These are phyloP conservation scores for Mechanitis mazaeus DNA, from an alignment of 2,888 invertebrate genomes.

Conservation along the genomic window DNA sequence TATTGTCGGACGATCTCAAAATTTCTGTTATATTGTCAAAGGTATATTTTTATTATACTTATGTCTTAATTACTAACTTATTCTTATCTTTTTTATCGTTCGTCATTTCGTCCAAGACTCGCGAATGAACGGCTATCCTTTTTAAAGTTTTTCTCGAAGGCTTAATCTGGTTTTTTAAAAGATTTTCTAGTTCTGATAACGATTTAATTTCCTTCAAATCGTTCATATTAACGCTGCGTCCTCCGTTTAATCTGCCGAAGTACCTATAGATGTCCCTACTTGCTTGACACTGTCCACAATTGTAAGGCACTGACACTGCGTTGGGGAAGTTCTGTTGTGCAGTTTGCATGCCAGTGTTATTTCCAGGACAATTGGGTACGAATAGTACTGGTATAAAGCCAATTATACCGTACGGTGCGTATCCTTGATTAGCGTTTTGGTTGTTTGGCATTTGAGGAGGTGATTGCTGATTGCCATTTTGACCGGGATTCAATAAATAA, in stretches of 20 bases:
- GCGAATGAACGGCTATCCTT: slow-evolving; percentile 53
- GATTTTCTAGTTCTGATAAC: slow-evolving; percentile 53
- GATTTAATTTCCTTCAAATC: slow-evolving; percentile 64
- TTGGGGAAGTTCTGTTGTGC: slow-evolving; percentile 78
- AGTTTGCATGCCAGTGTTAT: slow-evolving; percentile 58
- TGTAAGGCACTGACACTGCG: slow-evolving; percentile 78
- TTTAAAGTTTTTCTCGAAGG: slow-evolving; percentile 54
- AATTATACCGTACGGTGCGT: slow-evolving; percentile 78
- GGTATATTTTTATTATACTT: slow-evolving; percentile 5
- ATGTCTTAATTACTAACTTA: slow-evolving; percentile 23
- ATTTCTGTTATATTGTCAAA: slow-evolving; percentile 32
- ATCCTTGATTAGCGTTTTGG: slow-evolving; percentile 41
- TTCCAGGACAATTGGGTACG: slow-evolving; percentile 80
- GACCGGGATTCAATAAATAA: slow-evolving; percentile 76
- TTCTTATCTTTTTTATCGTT: slow-evolving; percentile 38
- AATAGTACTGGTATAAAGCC: slow-evolving; percentile 84
- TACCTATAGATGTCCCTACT: slow-evolving; percentile 52
- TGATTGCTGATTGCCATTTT: slow-evolving; percentile 38
- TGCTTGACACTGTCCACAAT: slow-evolving; percentile 76
- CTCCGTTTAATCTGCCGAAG: slow-evolving; percentile 55
- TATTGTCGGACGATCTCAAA: slow-evolving; percentile 68
- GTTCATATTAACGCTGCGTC: slow-evolving; percentile 52
- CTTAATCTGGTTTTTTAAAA: slow-evolving; percentile 62
- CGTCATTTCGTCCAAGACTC: slow-evolving; percentile 44
- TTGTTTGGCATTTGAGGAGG: slow-evolving; percentile 16